These are phyloP conservation scores for Melikaiella ostensackeni DNA, from an alignment of 2,888 invertebrate genomes.

Conservation along the genomic window DNA sequence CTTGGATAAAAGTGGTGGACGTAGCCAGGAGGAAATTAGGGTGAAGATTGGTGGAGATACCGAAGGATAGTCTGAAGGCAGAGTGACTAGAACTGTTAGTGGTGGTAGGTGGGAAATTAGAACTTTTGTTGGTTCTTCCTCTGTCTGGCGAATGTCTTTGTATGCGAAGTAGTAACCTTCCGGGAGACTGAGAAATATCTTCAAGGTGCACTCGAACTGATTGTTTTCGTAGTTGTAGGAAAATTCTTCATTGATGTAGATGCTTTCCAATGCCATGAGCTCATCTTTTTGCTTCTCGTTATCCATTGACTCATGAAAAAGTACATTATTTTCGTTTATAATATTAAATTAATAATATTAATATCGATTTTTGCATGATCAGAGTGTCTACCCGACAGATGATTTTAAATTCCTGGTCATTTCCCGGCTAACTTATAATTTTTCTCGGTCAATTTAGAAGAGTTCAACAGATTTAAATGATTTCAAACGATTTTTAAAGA, in stretches of 20 bases:
- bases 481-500: no score
- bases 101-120: constrained; percentile 62
- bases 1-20: constrained; percentile 59
- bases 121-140: constrained; percentile 37
- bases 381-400: no score
- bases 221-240: constrained; percentile 44
- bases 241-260: constrained; percentile 60
- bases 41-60: constrained; percentile 57
- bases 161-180: constrained; percentile 27
- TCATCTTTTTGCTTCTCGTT: constrained; percentile 61
- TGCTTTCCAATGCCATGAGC: constrained; percentile 58
- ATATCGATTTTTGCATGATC: neutral
- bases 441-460: no score
- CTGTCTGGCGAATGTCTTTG: neutral
- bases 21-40: constrained; percentile 62
- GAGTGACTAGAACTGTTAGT: constrained; percentile 52
- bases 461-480: no score
- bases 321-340: neutral
- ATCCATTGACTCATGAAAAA: constrained; percentile 47
- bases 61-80: constrained; percentile 64
- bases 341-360: neutral
- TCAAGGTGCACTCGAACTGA: constrained; percentile 53
- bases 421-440: no score
- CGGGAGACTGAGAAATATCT: constrained; percentile 45
- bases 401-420: no score